phyloP scores from a whole-genome alignment of 1,140 invertebrate species.

The Pteromalus puparum region DNA sequence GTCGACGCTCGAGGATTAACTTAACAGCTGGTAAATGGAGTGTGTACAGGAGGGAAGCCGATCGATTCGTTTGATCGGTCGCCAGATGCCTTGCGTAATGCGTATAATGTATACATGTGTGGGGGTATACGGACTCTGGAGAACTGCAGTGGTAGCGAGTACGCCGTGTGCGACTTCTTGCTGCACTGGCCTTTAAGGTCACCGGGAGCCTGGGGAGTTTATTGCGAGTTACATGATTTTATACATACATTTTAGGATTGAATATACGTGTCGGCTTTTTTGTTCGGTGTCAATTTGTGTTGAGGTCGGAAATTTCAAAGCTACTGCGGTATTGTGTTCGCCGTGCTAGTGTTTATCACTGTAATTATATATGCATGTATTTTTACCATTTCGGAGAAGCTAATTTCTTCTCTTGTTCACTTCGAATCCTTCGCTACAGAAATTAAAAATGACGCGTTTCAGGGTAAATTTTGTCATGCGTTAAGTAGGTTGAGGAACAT shows the following conservation, averaged over 20 bases:
- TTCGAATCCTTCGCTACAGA: neutral
- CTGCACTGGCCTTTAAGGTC: conserved; percentile 54
- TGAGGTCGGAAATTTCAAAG: too few species aligned
- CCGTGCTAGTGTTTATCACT: too few species aligned
- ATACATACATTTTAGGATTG: neutral
- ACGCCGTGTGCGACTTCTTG: neutral
- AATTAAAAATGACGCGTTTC: neutral
- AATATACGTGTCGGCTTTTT: too few species aligned
- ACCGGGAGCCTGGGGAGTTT: neutral
- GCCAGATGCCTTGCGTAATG: conserved; percentile 15
- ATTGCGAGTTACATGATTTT: neutral
- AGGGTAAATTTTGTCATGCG: neutral
- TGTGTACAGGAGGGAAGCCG: neutral
- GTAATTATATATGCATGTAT: too few species aligned
- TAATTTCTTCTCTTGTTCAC: too few species aligned
- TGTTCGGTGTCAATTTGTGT: too few species aligned
- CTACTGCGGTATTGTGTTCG: too few species aligned
- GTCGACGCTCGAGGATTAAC: neutral
- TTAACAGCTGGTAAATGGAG: neutral
- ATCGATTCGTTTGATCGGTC: conserved; percentile 18
- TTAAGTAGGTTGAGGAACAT: neutral
- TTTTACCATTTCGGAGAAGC: too few species aligned
- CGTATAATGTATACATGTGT: neutral
- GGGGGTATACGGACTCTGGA: neutral
- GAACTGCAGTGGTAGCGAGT: neutral